Evolutionary conservation across 2,797 vertebrate genomes (phyloP), one percentile per base, ranked within the genome.

Genomic region (Bradypus variegatus): DNA sequence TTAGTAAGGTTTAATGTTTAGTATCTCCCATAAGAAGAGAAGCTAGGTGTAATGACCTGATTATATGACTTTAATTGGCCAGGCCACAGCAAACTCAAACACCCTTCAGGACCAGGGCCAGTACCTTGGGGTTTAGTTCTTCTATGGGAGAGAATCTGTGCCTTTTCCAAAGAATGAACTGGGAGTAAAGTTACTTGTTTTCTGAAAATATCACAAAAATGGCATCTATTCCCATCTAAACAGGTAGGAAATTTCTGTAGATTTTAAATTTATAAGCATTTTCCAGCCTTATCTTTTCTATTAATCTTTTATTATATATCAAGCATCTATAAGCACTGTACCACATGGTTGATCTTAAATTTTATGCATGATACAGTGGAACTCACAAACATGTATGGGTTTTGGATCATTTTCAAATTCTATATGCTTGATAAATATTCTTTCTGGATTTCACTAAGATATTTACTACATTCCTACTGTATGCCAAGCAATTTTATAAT

Each of bases 1-100:
- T 93, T 72, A 41, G 11, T 65, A 67, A 91, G 29, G 62, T 92
- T 89, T 83, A 78, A 90, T 91, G 64, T 67, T 45, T 5, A 92
- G 2, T 91, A 33, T 86, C 72, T 62, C 3, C 60, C 31, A 50
- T 67, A 16, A 83, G 36, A 62, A 88, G 77, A 60, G 31, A 89
- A 86, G 41, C n/a, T 89, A 82, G 60, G 45, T 88, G 15, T 65
- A 82, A 92, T 31, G 60, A 70, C 19, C 4, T 81, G 21, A 87
- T 72, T 70, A 5, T 53, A 27, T 65, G 50, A 91, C 23, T 80
- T 91, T 93, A 62, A 50, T 48, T 85, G 78, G 45, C 45, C 23
- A 85, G 19, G 27, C 60, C 70, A 86, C 1, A 60, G 29, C n/a
- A 91, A 79, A 41, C 53, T 15, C 53, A 75, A 73, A 55, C 58